These are phyloP conservation scores for Zoanthus sansibaricus DNA, from an alignment of 92 coral and sea anemone species.

Conservation along the genomic window DNA sequence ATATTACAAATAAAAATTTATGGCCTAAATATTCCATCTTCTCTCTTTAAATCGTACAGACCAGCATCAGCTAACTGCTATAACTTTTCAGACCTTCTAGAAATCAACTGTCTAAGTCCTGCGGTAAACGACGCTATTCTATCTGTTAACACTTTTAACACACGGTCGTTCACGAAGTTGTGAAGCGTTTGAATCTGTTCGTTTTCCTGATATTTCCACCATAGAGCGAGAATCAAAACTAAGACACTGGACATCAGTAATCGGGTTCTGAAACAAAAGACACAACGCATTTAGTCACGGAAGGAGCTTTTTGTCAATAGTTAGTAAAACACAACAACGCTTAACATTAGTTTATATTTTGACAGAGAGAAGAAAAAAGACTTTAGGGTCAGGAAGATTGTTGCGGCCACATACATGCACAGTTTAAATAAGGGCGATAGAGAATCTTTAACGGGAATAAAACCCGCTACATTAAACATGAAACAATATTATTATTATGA, in stretches of 20 bases:
- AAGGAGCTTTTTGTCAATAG: too few species aligned
- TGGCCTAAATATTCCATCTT: background rate
- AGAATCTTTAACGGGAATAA: too few species aligned
- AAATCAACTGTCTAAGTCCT: slow-evolving; percentile 11
- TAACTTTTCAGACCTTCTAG: background rate
- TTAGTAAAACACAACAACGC: too few species aligned
- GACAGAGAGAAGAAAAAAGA: too few species aligned
- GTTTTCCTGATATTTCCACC: slow-evolving; percentile 42
- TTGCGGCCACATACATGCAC: too few species aligned
- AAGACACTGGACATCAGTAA: slow-evolving; percentile 15
- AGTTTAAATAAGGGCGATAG: too few species aligned
- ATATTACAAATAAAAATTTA: background rate
- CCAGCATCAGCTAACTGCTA: slow-evolving; percentile 6
- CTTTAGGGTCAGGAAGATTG: too few species aligned
- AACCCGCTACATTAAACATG: too few species aligned
- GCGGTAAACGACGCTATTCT: slow-evolving; percentile 31
- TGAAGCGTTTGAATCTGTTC: slow-evolving; percentile 34
- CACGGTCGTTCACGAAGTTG: slow-evolving; percentile 11
- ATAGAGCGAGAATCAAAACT: slow-evolving; percentile 26
- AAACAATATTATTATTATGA: too few species aligned
- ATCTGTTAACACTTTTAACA: background rate
- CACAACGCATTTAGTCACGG: background rate
- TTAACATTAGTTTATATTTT: too few species aligned
- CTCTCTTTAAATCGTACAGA: background rate
- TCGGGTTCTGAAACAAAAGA: slow-evolving; percentile 29